Base-by-base conservation (phyloP, 1,140 invertebrate species). In the Lepidurus arcticus region DNA sequence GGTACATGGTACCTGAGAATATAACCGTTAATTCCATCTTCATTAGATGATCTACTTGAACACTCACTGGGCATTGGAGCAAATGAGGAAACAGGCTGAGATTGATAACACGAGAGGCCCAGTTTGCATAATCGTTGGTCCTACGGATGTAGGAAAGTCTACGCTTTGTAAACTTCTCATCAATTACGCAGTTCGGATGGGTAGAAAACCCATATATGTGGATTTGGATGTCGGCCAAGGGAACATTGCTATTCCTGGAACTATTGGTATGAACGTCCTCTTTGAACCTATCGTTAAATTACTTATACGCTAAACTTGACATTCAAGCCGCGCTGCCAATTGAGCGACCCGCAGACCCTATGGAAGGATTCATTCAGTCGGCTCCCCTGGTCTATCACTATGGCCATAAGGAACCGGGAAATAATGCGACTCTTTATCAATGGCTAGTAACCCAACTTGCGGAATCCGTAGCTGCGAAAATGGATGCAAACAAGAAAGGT, bases 141-240 rank as follows among this genome's bases (percentile, higher is more conserved):
- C 97, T 0, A 90, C 88, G 42, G 97, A 99, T 87, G 97, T 99
- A 8, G 98, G 98, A 7, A 99, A 99, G 86, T 95, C 94, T 53
- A 98, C 96, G 0, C 83, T 99, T 0, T 94, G 92, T 81, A 88
- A 92, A 76, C 90, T 99, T 80, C 85, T 99, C 2, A 85, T 98
- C 0, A 99, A 99, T 86, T 98, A 98, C 86, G 94, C 94, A 3
- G 95, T 97, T 0, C 86, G 96, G 76, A 90, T 95, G 86, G 93
- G 92, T 1, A 88, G 90, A 76, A 86, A 76, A 73, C 93, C 97
- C 0, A 92, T 99, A 79, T 96, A 92, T 85, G 94, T 98, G 4
- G 98, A 99, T 85, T 86, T 99, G 16, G 98, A 99, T 89, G 94
- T 98, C 10, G 97, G 96, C 10, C 96, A 99, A 87, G 96, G 95